phyloP scores from a whole-genome alignment of 92 coral and sea anemone genomes.

The Palythoa caribaeorum region DNA sequence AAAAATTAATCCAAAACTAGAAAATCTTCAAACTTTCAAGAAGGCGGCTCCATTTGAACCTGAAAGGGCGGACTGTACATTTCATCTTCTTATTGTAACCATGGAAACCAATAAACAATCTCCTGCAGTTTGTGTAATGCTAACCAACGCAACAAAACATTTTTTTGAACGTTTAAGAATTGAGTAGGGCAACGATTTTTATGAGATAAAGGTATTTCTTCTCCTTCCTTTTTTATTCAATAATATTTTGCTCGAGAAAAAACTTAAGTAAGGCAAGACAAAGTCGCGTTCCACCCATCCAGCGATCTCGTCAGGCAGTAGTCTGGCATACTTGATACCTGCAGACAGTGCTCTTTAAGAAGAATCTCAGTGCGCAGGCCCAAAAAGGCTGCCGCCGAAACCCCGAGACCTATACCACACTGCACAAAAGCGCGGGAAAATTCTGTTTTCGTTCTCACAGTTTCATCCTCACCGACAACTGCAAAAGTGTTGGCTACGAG shows the following conservation, averaged over 20 bases:
- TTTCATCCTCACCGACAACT: constrained; percentile 57
- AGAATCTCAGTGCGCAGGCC: constrained; percentile 77
- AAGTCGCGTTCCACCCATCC: constrained; percentile 71
- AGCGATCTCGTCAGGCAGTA: constrained; percentile 75
- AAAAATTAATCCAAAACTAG: no score
- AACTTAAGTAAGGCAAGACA: constrained; percentile 32
- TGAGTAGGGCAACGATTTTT: no score
- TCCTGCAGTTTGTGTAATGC: no score
- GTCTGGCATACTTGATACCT: constrained; percentile 42
- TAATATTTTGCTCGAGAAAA: neutral
- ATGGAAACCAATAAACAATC: no score
- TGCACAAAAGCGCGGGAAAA: constrained; percentile 91
- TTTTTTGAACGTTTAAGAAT: no score
- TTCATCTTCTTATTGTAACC: no score
- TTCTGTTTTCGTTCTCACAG: constrained; percentile 56
- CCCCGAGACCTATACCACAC: constrained; percentile 76
- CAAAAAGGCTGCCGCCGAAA: constrained; percentile 68
- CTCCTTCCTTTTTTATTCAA: no score
- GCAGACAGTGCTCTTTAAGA: constrained; percentile 66
- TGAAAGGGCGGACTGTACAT: no score
- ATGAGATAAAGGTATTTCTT: no score
- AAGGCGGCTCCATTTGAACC: no score
- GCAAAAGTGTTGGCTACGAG: constrained; percentile 75
- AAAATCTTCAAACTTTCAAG: no score
- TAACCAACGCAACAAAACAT: no score